Evolutionary conservation across 2,113 vertebrate genomes (phyloP).

Genomic region (Ictalurus punctatus): DNA sequence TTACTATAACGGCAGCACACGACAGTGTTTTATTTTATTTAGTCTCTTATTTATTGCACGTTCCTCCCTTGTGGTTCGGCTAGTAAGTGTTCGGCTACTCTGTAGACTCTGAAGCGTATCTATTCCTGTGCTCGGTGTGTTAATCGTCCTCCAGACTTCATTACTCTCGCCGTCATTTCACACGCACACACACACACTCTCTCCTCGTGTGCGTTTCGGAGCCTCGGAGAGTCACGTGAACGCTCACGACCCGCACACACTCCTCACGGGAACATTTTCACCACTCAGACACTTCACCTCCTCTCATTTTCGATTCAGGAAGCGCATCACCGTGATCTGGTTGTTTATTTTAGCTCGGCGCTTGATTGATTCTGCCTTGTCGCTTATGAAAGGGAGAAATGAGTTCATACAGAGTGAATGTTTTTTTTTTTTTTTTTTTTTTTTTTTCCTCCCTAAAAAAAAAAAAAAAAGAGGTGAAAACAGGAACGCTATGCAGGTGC

Average conservation of each 20-base stretch:
- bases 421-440: not conserved
- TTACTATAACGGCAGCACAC: not conserved
- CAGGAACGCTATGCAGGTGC: conserved; percentile 34
- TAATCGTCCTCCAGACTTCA: not conserved
- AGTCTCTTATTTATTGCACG: not conserved
- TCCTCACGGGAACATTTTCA: not conserved
- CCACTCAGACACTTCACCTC: not conserved
- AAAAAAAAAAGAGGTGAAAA: conserved; percentile 10
- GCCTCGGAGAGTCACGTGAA: not conserved
- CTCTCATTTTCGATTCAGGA: not conserved
- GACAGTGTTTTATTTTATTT: not conserved
- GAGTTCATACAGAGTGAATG: conserved; percentile 16
- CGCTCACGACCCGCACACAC: not conserved
- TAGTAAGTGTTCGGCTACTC: not conserved
- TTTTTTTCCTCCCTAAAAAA: not conserved
- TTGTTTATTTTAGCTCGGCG: not conserved
- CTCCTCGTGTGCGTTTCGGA: not conserved
- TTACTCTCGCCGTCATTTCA: not conserved
- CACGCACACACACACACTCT: not conserved
- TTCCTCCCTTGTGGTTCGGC: not conserved
- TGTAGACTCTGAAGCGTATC: not conserved
- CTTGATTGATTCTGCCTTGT: conserved; percentile 8
- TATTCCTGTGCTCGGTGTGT: not conserved
- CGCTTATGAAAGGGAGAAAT: conserved; percentile 25
- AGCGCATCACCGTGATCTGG: not conserved